Base-by-base conservation (phyloP, 37 sponge, comb jelly and placozoan genomes). In the Ianthella basta region DNA sequence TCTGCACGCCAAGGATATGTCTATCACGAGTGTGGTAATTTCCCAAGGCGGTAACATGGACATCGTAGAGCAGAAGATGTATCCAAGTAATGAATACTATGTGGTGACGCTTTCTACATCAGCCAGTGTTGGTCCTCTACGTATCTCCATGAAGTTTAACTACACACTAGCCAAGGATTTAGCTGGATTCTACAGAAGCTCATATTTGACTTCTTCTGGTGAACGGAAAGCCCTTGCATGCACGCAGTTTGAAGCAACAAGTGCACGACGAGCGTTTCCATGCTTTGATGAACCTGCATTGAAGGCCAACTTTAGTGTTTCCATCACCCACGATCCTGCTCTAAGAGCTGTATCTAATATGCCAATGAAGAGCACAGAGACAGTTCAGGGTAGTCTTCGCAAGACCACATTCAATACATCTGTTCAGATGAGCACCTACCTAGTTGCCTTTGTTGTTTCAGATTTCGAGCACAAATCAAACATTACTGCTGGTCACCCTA, bases 201-300 rank as follows among this genome's bases (percentile, higher is more conserved):
- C 88, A 0, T 96, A 93, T 68, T 59, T n/a, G 30, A 38, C 63
- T 15, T 37, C 72, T 12, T 30, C 40, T 37, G 94, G 92, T 32
- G 39, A 82, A 14, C 83, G n/a, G 44, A 72, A 69, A 0, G 79
- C 61, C 29, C 59, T 95, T 15, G 98, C 94, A 5, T 94, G 95
- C 32, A 98, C 99, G 16, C 96, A 98, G 88, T 96, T 98, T 84
- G 99, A 98, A 50, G 87, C 99, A 14, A 96, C 97, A 15, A 89
- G 88, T 85, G 99, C 99, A n/a, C 80, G 99, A 14, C 85, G 44
- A 60, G 99, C 99, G 25, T 98, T 98, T 65, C 99, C 97, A 25
- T 98, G 99, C 80, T 98, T 98, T 79, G 99, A 98, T 60, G 99
- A 98, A 78, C 99, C 99, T 44, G 84, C 79, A 3, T 61, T 96